Base-by-base conservation (phyloP, 1,140 invertebrate genomes). In the Dreissena rostriformis region DNA sequence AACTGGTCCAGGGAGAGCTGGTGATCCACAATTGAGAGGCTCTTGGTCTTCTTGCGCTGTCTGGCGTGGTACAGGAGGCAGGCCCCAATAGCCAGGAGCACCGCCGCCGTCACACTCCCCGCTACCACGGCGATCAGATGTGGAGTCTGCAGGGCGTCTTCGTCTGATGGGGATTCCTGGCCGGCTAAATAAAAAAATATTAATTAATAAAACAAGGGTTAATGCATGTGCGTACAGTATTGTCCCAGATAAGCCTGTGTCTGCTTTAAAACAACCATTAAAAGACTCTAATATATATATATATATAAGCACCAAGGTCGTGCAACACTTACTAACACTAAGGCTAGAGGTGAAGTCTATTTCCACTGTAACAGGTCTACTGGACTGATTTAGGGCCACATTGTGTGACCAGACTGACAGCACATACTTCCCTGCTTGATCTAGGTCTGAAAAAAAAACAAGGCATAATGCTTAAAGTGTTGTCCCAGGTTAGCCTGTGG, bases 1-100 rank as follows among this genome's bases (percentile, higher is more conserved):
- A 82, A 82, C 72, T 82, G 80, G 55, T 82, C 80, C 39, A 82
- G 63, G 4, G 80, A 82, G 17, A 67, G 66, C 39, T 57, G 39
- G 10, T 72, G 71, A 51, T 73, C 28, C 1, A 82, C 71, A 12
- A 82, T 29, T 0, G 80, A 82, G 0, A 73, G 72, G 26, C 39
- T 52, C 63, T 82, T 63, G 11, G 61, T 29, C 70, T 82, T 82
- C 22, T 49, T 74, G n/a, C 68, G 80, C 0, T 66, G 22, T 14
- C 80, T 15, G 17, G 68, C 49, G 26, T 52, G 71, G 15, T 29
- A 8, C 6, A 82, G 53, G 22, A 82, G 26, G 55, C 55, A 82
- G 11, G 75, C 52, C 26, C 74, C 65, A 22, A 82, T 29, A 17
- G 65, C 57, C 39, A 82, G 55, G 24, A 82, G 19, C n/a, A 82